These are phyloP conservation scores for Pseudopleuronectes americanus DNA, from an alignment of 2,797 vertebrate species.

Conservation along the genomic window DNA sequence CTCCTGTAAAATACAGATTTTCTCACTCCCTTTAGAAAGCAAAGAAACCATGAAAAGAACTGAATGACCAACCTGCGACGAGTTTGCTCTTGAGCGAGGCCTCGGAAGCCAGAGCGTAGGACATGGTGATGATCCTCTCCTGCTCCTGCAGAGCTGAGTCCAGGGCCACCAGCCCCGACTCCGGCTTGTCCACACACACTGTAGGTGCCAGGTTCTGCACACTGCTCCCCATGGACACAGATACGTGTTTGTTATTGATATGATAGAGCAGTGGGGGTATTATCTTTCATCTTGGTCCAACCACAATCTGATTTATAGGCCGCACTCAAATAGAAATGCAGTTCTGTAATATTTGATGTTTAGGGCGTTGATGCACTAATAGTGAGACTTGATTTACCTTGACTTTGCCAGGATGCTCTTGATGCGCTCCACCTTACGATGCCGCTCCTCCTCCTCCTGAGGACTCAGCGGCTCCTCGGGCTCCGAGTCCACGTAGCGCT, in stretches of 20 bases:
- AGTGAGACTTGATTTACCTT: slow-evolving; percentile 82
- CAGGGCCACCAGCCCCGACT: slow-evolving; percentile 78
- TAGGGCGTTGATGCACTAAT: too few relatives aligned
- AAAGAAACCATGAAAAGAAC: slow-evolving; percentile 18
- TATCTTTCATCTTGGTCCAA: too few relatives aligned
- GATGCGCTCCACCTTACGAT: slow-evolving; percentile 95
- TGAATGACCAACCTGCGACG: slow-evolving; percentile 90
- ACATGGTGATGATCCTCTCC: slow-evolving; percentile 97
- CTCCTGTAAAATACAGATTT: slow-evolving; percentile 37
- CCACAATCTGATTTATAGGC: too few relatives aligned
- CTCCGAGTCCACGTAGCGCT: slow-evolving; percentile 93
- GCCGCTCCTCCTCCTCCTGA: slow-evolving; percentile 92
- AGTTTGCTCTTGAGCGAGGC: slow-evolving; percentile 97
- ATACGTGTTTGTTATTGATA: neutral
- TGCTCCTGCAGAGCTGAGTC: slow-evolving; percentile 93
- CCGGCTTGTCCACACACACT: slow-evolving; percentile 84
- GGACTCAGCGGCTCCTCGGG: slow-evolving; percentile 91
- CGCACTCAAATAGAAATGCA: neutral
- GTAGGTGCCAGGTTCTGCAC: slow-evolving; percentile 89
- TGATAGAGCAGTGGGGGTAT: neutral
- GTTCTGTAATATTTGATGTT: neutral
- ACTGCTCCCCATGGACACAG: slow-evolving; percentile 72
- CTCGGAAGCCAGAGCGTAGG: slow-evolving; percentile 96
- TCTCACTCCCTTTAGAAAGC: slow-evolving; percentile 13
- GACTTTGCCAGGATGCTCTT: slow-evolving; percentile 94